Conservation (phyloP, 2,888 invertebrate species). For the Philereme transversata region DNA sequence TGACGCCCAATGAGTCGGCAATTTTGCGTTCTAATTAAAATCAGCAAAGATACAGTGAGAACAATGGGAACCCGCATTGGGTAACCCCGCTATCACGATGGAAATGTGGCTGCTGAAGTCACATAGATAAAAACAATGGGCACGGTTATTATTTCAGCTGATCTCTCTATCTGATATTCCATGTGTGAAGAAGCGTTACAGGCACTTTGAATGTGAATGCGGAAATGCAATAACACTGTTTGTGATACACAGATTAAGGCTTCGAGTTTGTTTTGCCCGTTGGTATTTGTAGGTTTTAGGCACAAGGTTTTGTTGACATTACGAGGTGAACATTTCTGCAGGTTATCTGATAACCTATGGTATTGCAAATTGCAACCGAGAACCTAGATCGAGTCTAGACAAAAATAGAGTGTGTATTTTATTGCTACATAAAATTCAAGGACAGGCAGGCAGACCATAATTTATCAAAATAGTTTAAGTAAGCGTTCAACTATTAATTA, state of each 20-base stretch:
- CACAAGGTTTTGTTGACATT: too few relatives aligned
- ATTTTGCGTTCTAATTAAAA: constrained; percentile 51
- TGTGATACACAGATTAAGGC: neutral
- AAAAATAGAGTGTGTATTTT: too few relatives aligned
- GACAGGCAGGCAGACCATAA: too few relatives aligned
- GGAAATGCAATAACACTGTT: constrained; percentile 1
- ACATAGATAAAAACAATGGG: constrained; percentile 56
- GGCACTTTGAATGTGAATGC: neutral
- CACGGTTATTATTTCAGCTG: constrained; percentile 49
- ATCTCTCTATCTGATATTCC: constrained; percentile 36
- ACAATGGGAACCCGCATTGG: constrained; percentile 55
- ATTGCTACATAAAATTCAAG: too few relatives aligned
- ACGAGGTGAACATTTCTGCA: too few relatives aligned
- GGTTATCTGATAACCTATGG: too few relatives aligned
- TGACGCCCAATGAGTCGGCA: constrained; percentile 31
- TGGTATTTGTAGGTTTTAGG: too few relatives aligned
- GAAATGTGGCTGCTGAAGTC: constrained; percentile 46
- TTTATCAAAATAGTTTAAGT: too few relatives aligned
- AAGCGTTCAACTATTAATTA: too few relatives aligned
- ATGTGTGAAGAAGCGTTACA: constrained; percentile 9
- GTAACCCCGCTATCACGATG: constrained; percentile 49
- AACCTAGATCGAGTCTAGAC: too few relatives aligned
- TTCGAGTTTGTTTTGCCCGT: neutral
- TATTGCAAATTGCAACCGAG: too few relatives aligned
- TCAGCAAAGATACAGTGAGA: constrained; percentile 46